Evolutionary conservation across 2,797 vertebrate species (phyloP).

Genomic region (Chelon auratus): DNA sequence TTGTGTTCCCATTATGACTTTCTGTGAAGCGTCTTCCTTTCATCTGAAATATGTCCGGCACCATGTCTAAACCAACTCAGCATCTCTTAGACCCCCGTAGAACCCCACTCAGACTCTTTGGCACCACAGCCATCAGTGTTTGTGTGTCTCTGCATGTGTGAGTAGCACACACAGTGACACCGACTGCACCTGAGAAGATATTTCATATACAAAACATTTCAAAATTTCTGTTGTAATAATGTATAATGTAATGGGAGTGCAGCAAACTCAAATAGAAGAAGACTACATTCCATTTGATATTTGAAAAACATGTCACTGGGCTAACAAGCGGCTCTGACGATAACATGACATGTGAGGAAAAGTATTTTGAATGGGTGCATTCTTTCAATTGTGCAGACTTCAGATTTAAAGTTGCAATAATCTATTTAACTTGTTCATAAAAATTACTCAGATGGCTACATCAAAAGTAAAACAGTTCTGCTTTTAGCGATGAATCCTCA

Average conservation of each 20-base stretch:
- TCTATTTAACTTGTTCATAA: neutral
- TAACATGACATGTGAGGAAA: neutral
- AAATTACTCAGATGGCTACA: neutral
- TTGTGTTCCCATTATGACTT: conserved; percentile 38
- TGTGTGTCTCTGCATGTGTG: conserved; percentile 23
- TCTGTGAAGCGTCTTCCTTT: conserved; percentile 46
- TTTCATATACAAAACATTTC: conserved; percentile 15
- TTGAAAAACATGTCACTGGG: neutral
- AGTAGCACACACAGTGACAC: conserved; percentile 13
- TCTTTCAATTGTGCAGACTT: neutral
- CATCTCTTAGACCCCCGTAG: conserved; percentile 31
- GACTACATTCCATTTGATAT: neutral
- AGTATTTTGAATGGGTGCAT: neutral
- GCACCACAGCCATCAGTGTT: conserved; percentile 58
- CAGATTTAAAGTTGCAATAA: neutral
- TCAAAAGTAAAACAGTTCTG: neutral
- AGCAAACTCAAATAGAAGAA: neutral
- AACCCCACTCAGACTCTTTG: conserved; percentile 67
- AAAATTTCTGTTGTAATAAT: neutral
- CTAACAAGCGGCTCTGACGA: neutral
- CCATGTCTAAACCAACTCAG: conserved; percentile 58
- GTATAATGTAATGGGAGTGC: neutral
- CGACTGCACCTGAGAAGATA: conserved; percentile 2
- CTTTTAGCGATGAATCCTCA: neutral
- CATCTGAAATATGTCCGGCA: conserved; percentile 39